Evolutionary conservation across 2,888 invertebrate genomes (phyloP), one percentile per base, ranked within the genome.

Genomic region (Synergus itoensis): DNA sequence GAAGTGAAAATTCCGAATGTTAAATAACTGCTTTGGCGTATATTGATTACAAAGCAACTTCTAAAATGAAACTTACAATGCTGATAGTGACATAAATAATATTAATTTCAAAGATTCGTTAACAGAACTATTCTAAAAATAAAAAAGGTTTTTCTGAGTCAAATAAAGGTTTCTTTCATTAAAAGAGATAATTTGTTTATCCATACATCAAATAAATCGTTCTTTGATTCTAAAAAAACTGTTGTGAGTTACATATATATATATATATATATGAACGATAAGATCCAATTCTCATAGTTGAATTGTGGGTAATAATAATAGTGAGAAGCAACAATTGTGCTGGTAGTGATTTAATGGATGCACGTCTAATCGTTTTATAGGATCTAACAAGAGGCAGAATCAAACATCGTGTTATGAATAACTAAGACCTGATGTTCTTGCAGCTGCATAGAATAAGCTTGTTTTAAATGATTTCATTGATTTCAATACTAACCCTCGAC

Each of bases 401-500:
- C n/a, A 53, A 9, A 16, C n/a, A 48, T 16, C 3, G 45, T 48
- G 21, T 43, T 67, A 43, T 69, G 48, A 48, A 69, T 73, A 73
- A 36, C 14, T 73, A 36, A 36, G 53, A 16, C n/a, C 4, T 28
- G 28, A n/a, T 73, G 36, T 73, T 73, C 28, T 53, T 18, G 73
- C 73, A 53, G 48, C 48, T 73, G 73, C 73, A 73, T 36, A 53
- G 48, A 48, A 45, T 69, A 45, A 48, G 69, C 21, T 28, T 40
- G 7, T 28, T 45, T 63, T 77, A 9, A 57, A 48, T 57, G 8
- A n/a, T 53, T 53, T 53, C 53, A 53, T 53, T 57, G 14, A 41
- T 48, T 64, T 64, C 14, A 60, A 57, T 60, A 79, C 76, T 75
- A 65, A 88, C 87, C 80, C 78, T 64, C 12, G 80, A 1, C 9